These are phyloP conservation scores for Adoxophyes honmai DNA, from an alignment of 1,140 invertebrate genomes.

Conservation along the genomic window DNA sequence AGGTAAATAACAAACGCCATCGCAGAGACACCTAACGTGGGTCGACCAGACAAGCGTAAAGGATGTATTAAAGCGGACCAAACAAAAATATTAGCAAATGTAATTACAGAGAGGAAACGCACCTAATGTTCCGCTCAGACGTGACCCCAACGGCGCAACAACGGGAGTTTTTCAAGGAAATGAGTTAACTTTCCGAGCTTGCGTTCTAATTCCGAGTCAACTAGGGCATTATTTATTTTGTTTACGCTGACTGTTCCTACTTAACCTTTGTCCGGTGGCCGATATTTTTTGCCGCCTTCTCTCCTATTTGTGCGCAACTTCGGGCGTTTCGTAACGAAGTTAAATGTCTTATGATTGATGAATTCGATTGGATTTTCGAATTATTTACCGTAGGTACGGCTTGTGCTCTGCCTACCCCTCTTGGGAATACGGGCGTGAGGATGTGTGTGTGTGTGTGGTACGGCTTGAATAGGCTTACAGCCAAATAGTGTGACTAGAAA, in stretches of 20 bases:
- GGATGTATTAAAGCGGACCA: slow-evolving; percentile 35
- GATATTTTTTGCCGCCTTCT: neutral
- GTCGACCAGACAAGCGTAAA: slow-evolving; percentile 26
- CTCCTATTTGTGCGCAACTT: neutral
- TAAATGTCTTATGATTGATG: too few relatives aligned
- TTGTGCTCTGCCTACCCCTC: too few relatives aligned
- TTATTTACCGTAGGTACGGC: too few relatives aligned
- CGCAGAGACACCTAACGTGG: too few relatives aligned
- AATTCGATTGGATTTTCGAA: too few relatives aligned
- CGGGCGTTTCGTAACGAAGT: too few relatives aligned
- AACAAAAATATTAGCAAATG: slow-evolving; percentile 43
- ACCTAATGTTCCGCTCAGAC: slow-evolving; percentile 29
- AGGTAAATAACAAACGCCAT: too few relatives aligned
- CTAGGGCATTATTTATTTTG: slow-evolving; percentile 11
- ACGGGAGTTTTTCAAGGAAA: slow-evolving; percentile 52
- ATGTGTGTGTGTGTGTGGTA: too few relatives aligned
- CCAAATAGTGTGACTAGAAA: too few relatives aligned
- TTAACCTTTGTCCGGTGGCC: neutral
- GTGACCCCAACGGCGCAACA: slow-evolving; percentile 37
- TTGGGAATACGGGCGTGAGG: too few relatives aligned
- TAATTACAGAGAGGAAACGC: slow-evolving; percentile 40
- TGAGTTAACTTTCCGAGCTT: slow-evolving; percentile 47
- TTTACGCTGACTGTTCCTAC: slow-evolving; percentile 3
- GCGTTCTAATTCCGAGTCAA: slow-evolving; percentile 28
- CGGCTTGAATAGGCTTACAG: too few relatives aligned